These are phyloP conservation scores for Empidonax alnorum DNA, from an alignment of 2,113 vertebrate species.

Conservation along the genomic window DNA sequence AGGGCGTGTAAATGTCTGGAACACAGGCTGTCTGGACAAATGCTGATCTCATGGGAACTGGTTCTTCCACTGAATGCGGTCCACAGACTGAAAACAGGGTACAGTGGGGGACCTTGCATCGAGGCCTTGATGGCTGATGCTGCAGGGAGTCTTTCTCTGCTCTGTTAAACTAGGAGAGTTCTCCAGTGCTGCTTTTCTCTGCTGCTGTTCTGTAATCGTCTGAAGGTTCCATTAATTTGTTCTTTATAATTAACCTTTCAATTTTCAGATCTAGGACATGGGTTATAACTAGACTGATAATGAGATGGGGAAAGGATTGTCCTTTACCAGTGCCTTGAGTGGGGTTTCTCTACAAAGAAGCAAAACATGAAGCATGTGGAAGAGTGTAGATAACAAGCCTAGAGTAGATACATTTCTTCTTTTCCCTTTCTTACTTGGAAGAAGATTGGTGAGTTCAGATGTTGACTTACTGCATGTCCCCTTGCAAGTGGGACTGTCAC, in stretches of 20 bases:
- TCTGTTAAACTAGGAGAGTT: neutral
- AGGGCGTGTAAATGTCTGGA: neutral
- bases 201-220: neutral
- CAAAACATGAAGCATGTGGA: neutral
- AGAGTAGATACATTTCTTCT: neutral
- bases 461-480: accelerated
- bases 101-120: neutral
- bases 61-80: neutral
- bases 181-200: neutral
- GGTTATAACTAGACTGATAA: neutral
- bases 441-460: neutral
- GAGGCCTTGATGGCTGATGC: neutral
- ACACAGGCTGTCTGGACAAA: neutral
- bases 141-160: neutral
- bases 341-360: neutral
- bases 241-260: neutral
- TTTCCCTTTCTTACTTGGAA: neutral
- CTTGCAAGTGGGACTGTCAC: neutral
- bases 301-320: neutral
- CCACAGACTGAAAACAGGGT: neutral
- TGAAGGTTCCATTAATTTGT: neutral
- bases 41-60: neutral
- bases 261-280: neutral
- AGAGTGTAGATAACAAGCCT: neutral
- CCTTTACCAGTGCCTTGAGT: neutral